Evolutionary conservation across 2,113 vertebrate genomes (phyloP).

Genomic region (Pangasianodon gigas): DNA sequence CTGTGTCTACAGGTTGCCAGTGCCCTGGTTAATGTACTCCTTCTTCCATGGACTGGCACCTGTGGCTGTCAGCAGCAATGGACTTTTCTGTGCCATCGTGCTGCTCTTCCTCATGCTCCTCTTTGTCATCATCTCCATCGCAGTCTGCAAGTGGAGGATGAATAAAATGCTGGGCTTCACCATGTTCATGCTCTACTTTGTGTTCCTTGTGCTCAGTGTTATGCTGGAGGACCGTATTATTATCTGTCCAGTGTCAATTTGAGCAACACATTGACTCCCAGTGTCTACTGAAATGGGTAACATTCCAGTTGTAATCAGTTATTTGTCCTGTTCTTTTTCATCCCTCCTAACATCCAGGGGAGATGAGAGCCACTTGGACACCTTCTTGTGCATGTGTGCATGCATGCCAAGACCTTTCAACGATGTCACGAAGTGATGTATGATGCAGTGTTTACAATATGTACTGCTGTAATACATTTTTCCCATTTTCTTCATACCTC

Average conservation of each 20-base stretch:
- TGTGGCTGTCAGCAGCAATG: conserved; percentile 92
- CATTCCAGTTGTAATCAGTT: not conserved
- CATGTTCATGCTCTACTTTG: conserved; percentile 93
- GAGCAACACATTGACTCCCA: not conserved
- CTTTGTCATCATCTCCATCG: conserved; percentile 92
- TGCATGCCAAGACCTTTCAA: not conserved
- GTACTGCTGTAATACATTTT: not conserved
- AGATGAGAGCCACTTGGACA: not conserved
- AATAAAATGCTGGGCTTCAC: conserved; percentile 89
- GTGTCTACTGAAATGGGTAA: not conserved
- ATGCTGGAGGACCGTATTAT: conserved; percentile 93
- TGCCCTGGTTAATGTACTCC: conserved; percentile 90
- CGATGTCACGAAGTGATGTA: not conserved
- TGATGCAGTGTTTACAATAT: not conserved
- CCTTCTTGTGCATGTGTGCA: not conserved
- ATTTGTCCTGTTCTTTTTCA: not conserved
- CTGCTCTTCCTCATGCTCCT: conserved; percentile 97
- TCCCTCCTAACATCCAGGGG: not conserved
- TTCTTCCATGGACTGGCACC: conserved; percentile 75
- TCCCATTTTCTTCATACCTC: not conserved
- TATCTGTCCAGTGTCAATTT: conserved; percentile 81
- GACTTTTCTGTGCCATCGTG: conserved; percentile 94
- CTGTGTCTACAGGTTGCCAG: conserved; percentile 79
- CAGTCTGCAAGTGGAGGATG: conserved; percentile 91
- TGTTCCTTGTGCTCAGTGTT: conserved; percentile 91